Percentiles rank a stretch among this genome's conserved stretches.
Evolutionary conservation across 2,888 invertebrate species (phyloP).

Genomic region (Bursaphelenchus okinawaensis): DNA sequence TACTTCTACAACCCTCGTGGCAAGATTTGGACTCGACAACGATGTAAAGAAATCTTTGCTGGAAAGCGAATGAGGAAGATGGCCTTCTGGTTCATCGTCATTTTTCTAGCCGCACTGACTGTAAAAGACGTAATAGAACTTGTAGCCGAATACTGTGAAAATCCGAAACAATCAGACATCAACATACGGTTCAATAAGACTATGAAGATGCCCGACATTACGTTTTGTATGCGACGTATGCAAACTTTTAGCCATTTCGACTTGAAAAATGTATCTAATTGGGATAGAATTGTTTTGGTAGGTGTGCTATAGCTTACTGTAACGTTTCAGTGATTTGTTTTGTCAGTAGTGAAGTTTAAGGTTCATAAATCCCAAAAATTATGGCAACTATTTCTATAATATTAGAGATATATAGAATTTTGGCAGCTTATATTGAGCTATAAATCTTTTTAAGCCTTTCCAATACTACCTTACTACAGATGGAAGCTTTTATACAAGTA

Average conservation of each 20-base stretch:
- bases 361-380: too few relatives aligned
- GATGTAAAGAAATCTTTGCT: slow-evolving; percentile 38
- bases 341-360: not conserved
- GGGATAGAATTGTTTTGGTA: slow-evolving; percentile 47
- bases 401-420: too few relatives aligned
- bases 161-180: slow-evolving; percentile 54
- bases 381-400: too few relatives aligned
- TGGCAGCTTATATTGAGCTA: too few relatives aligned
- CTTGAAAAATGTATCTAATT: slow-evolving; percentile 41
- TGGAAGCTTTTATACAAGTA: not conserved
- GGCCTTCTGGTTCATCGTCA: slow-evolving; percentile 52
- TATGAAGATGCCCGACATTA: slow-evolving; percentile 54
- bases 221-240: slow-evolving; percentile 52
- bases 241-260: slow-evolving; percentile 56
- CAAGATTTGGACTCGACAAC: slow-evolving; percentile 18
- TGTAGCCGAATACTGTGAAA: slow-evolving; percentile 46
- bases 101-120: slow-evolving; percentile 51
- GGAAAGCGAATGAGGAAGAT: slow-evolving; percentile 42
- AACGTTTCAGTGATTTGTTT: not conserved
- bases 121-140: slow-evolving; percentile 49
- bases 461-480: too few relatives aligned
- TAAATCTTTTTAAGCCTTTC: too few relatives aligned
- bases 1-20: not conserved
- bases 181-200: slow-evolving; percentile 43
- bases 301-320: not conserved